Base-by-base conservation (phyloP, 1,140 invertebrate species). In the Euborellia annulipes region DNA sequence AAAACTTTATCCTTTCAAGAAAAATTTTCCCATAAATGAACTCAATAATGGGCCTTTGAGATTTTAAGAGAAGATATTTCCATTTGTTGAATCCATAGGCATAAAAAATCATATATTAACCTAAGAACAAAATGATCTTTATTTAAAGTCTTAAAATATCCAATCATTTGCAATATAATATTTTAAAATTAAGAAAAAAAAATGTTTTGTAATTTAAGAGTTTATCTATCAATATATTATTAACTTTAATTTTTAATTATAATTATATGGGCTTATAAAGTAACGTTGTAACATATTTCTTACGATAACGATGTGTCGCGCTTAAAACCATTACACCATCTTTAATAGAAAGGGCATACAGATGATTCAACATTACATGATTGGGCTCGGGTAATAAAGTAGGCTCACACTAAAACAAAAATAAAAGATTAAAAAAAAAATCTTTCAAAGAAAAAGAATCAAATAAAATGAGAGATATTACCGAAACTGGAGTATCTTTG, bases 201-300 rank as follows among this genome's bases (percentile, higher is more conserved):
- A n/a, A n/a, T n/a, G n/a, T n/a, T 34, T 38, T 40, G 48, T 51
- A 48, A 54, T 48, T 55, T 55, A n/a, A 55, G 56, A 6, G 52
- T 56, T 20, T 52, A 50, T 44, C 36, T 48, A 34, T 59, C 56
- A 46, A 19, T 19, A 7, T 44, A 49, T 46, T 59, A 56, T 42
- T 46, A 55, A n/a, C 57, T 55, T 45, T 52, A 43, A 27, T 27
- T 27, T 27, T 11, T 36, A 34, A 13, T 21, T 23, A 47, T 51
- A 7, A 47, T 72, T 80, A 92, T 58, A 96, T 95, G 11, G 95
- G 95, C 66, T 98, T 98, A 64, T 98, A 98, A 0, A 99, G 71
- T n/a, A 98, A 67, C 3, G 95, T 98, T 6, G 95, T 98, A 8
- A 99, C 95, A 70, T 97, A 98, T 74, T 98, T 99, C 71, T 97